Evolutionary conservation across 2,888 invertebrate species (phyloP).

Genomic region (Macrosiphum euphorbiae): DNA sequence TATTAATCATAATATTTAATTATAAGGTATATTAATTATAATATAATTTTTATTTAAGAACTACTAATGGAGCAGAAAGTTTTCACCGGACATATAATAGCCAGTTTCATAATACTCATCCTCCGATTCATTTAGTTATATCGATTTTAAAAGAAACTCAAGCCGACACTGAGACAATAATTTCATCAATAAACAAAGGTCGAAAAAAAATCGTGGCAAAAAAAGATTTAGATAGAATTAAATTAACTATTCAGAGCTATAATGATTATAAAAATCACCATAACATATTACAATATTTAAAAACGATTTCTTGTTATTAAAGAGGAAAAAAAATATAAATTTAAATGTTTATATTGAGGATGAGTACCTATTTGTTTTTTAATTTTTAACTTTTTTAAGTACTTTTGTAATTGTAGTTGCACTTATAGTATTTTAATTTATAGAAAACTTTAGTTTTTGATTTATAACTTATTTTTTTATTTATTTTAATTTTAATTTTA

Average conservation of each 20-base stretch:
- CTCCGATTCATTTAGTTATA: neutral
- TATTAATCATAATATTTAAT: neutral
- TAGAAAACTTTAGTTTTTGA: too few relatives aligned
- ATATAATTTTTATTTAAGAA: neutral
- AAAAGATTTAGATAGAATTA: neutral
- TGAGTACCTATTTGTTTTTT: too few relatives aligned
- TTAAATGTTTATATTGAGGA: too few relatives aligned
- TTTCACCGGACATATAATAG: slow-evolving; percentile 1
- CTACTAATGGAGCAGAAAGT: neutral
- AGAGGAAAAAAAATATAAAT: too few relatives aligned
- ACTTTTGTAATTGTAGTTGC: too few relatives aligned
- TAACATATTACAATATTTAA: neutral
- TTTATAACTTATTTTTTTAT: too few relatives aligned
- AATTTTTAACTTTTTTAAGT: too few relatives aligned
- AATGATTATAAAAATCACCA: neutral
- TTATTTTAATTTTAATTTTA: too few relatives aligned
- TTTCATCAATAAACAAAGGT: neutral
- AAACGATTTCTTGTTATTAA: too few relatives aligned
- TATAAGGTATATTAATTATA: neutral
- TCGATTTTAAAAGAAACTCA: slow-evolving; percentile 5
- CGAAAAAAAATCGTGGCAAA: neutral
- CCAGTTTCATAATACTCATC: neutral
- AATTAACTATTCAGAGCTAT: neutral
- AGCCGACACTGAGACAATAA: neutral
- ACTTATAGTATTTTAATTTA: too few relatives aligned